Evolutionary conservation across 2,888 invertebrate genomes (phyloP).

Genomic region (Myopa tessellatipennis): DNA sequence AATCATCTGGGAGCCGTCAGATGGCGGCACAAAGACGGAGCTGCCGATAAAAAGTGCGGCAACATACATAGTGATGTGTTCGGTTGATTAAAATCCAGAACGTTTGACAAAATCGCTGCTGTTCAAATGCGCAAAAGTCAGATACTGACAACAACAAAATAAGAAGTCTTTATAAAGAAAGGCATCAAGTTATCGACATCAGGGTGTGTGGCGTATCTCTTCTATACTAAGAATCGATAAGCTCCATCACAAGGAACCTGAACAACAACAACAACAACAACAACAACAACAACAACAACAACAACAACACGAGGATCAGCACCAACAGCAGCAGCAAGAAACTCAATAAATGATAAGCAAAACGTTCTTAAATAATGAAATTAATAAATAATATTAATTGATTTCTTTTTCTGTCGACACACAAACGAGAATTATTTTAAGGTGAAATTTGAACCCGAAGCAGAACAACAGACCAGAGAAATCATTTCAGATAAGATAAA

Average conservation of each 20-base stretch:
- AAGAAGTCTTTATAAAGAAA: conserved; percentile 15
- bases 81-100: not conserved
- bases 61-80: not conserved
- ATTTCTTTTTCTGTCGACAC: conserved; percentile 7
- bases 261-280: not conserved
- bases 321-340: not conserved
- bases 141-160: not conserved
- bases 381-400: conserved; percentile 35
- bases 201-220: conserved; percentile 21
- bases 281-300: not conserved
- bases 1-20: conserved; percentile 3
- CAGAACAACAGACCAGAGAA: not conserved
- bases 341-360: conserved; percentile 28
- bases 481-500: conserved; percentile 22
- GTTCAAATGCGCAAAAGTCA: conserved; percentile 6
- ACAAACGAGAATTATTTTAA: not conserved
- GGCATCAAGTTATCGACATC: conserved; percentile 34
- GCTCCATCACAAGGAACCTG: conserved; percentile 26
- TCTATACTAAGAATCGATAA: conserved; percentile 18
- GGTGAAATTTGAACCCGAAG: conserved; percentile 5
- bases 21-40: not conserved
- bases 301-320: not conserved
- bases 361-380: conserved; percentile 30
- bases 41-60: not conserved
- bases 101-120: not conserved